Evolutionary conservation across 2,888 invertebrate genomes (phyloP).

Genomic region (Plebejus melissa): DNA sequence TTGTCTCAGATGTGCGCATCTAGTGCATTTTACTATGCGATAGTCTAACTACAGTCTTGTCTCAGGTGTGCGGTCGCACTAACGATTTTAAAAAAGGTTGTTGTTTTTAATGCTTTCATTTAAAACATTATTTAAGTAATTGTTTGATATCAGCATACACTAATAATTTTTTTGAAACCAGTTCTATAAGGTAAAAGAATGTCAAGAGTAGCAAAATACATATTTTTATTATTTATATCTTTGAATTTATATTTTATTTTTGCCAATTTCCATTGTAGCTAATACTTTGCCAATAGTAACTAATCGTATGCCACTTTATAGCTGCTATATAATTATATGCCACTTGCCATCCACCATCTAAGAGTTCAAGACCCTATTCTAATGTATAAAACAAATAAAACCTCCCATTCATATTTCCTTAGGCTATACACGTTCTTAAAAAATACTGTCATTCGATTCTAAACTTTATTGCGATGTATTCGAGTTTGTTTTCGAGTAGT

Average conservation of each 20-base stretch:
- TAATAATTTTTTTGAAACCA: too few relatives aligned
- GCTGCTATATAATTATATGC: conserved; percentile 2
- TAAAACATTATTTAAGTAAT: too few relatives aligned
- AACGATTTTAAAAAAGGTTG: too few relatives aligned
- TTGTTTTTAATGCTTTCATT: too few relatives aligned
- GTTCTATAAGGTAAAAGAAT: too few relatives aligned
- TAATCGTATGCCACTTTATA: not conserved
- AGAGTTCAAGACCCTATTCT: conserved; percentile 27
- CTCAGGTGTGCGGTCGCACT: too few relatives aligned
- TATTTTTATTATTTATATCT: too few relatives aligned
- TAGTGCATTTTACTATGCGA: too few relatives aligned
- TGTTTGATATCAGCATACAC: too few relatives aligned
- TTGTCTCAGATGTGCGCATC: too few relatives aligned
- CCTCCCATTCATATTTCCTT: conserved; percentile 30
- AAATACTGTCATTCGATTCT: conserved; percentile 33
- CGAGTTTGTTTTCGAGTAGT: conserved; percentile 30
- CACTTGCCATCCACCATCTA: conserved; percentile 5
- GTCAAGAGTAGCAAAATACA: too few relatives aligned
- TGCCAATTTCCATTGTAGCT: not conserved
- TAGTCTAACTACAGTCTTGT: too few relatives aligned
- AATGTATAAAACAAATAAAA: conserved; percentile 29
- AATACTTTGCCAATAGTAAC: not conserved
- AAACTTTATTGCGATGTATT: not conserved
- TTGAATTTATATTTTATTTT: not conserved
- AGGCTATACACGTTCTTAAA: conserved; percentile 37